These are phyloP conservation scores for Carduelis carduelis DNA, from an alignment of 2,797 vertebrate genomes.

Conservation along the genomic window DNA sequence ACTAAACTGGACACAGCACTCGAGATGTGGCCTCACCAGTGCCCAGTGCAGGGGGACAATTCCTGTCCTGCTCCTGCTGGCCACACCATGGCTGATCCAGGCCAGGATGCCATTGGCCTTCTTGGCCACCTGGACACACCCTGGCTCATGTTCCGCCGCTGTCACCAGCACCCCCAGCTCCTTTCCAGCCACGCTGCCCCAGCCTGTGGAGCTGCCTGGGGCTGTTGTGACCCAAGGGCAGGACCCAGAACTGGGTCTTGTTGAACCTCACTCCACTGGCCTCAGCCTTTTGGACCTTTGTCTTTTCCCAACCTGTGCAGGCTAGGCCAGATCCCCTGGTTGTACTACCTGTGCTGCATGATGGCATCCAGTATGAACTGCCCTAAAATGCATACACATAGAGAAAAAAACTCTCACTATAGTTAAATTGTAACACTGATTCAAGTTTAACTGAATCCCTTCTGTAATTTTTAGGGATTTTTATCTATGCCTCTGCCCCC, in stretches of 20 bases:
- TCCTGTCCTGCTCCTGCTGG: background rate
- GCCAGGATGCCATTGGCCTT: background rate
- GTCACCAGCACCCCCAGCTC: background rate
- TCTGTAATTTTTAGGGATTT: background rate
- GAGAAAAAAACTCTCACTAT: background rate
- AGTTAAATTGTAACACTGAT: background rate
- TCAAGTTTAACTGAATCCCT: background rate
- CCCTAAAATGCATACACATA: background rate
- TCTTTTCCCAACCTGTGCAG: background rate
- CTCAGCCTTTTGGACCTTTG: background rate
- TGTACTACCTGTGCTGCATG: background rate
- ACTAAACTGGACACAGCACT: accelerated
- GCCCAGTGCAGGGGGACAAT: accelerated
- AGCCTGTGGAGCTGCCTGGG: background rate
- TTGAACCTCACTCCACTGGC: accelerated
- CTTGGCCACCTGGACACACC: background rate
- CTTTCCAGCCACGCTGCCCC: background rate
- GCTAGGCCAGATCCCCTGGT: background rate
- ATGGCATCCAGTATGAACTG: background rate
- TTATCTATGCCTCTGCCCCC: background rate
- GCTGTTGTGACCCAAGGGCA: background rate
- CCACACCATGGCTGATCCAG: background rate
- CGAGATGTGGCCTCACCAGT: accelerated
- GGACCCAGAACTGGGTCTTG: accelerated
- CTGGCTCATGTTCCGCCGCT: background rate